These are phyloP conservation scores for Drosophila persimilis DNA, from an alignment of 1,140 invertebrate species.

Conservation along the genomic window DNA sequence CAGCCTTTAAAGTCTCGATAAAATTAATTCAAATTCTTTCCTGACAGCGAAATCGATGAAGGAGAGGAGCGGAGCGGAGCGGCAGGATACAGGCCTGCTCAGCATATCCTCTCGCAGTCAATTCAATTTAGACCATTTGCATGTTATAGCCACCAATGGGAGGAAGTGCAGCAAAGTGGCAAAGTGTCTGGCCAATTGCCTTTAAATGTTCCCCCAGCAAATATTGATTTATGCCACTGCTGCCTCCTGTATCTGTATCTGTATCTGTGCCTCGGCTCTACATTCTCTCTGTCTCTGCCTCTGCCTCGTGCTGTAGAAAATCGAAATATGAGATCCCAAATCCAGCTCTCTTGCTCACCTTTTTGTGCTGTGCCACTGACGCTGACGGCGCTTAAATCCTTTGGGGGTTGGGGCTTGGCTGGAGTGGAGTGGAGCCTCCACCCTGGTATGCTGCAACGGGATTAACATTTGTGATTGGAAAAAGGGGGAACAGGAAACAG, in stretches of 20 bases:
- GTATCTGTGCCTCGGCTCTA: not conserved
- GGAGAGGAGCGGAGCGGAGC: not conserved
- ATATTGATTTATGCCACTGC: constrained; percentile 62
- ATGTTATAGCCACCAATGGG: constrained; percentile 22
- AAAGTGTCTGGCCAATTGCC: constrained; percentile 39
- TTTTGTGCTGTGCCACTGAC: constrained; percentile 15
- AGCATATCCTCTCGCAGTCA: constrained; percentile 17
- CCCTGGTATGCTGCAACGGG: constrained; percentile 26
- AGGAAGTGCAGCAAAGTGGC: constrained; percentile 43
- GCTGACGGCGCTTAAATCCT: constrained; percentile 23
- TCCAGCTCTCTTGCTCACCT: constrained; percentile 47
- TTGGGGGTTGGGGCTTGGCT: not conserved
- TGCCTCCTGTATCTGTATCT: constrained; percentile 1
- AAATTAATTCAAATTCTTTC: constrained; percentile 22
- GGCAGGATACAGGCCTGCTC: not conserved
- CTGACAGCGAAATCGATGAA: constrained; percentile 25
- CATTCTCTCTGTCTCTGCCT: not conserved
- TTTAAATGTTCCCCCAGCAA: constrained; percentile 56
- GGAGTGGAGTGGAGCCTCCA: not conserved
- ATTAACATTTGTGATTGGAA: constrained; percentile 53
- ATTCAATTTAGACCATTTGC: constrained; percentile 63
- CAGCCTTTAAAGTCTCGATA: constrained; percentile 5
- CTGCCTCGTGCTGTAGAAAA: constrained; percentile 1
- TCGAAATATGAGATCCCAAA: constrained; percentile 48
- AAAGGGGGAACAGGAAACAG: constrained; percentile 43